Conservation (phyloP, 2,888 invertebrate genomes). For the Molorchus minor region DNA sequence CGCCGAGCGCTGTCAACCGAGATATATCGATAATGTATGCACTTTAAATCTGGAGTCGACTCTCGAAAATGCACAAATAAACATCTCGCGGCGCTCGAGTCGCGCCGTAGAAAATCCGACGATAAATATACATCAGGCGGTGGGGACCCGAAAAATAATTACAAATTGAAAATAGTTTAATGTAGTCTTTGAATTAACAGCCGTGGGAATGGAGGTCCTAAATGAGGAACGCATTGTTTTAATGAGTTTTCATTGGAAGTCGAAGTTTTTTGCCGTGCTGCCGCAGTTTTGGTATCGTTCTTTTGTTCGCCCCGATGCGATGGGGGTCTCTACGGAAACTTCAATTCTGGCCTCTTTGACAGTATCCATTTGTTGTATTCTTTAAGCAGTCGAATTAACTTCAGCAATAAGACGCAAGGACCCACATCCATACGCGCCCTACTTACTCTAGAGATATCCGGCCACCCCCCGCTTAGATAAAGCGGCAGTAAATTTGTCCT, state of each 20-base stretch:
- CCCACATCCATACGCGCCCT: too few relatives aligned
- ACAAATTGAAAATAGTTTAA: conserved; percentile 51
- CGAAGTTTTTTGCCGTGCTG: too few relatives aligned
- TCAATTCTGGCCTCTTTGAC: too few relatives aligned
- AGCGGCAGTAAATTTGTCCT: conserved; percentile 16
- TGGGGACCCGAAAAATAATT: conserved; percentile 43
- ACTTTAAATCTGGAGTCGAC: conserved; percentile 54
- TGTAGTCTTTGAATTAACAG: conserved; percentile 47
- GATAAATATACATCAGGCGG: conserved; percentile 39
- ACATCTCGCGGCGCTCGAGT: conserved; percentile 47
- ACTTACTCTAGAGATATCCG: too few relatives aligned
- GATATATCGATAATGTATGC: conserved; percentile 64
- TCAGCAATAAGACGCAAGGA: too few relatives aligned
- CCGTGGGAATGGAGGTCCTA: conserved; percentile 39
- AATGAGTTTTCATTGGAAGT: too few relatives aligned
- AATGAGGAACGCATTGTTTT: conserved; percentile 10
- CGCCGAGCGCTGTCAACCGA: conserved; percentile 60
- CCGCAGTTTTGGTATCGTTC: too few relatives aligned
- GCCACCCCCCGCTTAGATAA: conserved; percentile 2
- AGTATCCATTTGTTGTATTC: too few relatives aligned
- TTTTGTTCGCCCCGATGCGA: too few relatives aligned
- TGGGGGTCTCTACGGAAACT: too few relatives aligned
- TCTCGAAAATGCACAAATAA: conserved; percentile 53
- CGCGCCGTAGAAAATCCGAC: conserved; percentile 37
- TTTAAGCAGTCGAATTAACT: too few relatives aligned